Conservation (phyloP, 2,888 invertebrate species). For the Parelbella ahira region DNA sequence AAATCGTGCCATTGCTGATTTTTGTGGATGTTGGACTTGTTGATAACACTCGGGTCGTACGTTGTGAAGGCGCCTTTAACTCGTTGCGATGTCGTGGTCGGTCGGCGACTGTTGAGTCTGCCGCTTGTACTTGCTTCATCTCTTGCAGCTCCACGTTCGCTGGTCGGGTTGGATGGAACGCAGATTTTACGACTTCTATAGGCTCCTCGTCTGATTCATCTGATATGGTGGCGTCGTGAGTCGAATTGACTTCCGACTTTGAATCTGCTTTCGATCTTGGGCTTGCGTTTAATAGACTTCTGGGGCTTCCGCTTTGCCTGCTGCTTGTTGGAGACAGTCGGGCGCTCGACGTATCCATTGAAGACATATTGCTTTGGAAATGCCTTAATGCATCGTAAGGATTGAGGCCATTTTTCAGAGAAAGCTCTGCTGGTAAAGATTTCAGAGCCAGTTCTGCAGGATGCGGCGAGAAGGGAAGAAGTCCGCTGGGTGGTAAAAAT, state of each 20-base stretch:
- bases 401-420: conserved; percentile 76
- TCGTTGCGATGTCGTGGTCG: conserved; percentile 71
- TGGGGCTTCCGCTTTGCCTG: conserved; percentile 77
- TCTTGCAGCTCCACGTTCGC: conserved; percentile 80
- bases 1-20: conserved; percentile 75
- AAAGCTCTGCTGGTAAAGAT: conserved; percentile 69
- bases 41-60: conserved; percentile 65
- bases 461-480: conserved; percentile 78
- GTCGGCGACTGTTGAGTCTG: conserved; percentile 81
- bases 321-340: conserved; percentile 79
- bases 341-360: conserved; percentile 69
- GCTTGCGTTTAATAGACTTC: conserved; percentile 60
- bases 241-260: conserved; percentile 83
- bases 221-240: conserved; percentile 81
- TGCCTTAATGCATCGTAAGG: conserved; percentile 80
- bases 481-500: conserved; percentile 76
- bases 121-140: conserved; percentile 77
- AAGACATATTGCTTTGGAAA: conserved; percentile 67
- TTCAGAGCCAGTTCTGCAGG: conserved; percentile 75
- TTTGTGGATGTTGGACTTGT: conserved; percentile 81
- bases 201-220: conserved; percentile 86
- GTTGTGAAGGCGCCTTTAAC: conserved; percentile 81
- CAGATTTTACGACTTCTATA: conserved; percentile 88
- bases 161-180: conserved; percentile 84
- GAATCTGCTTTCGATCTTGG: conserved; percentile 77